Evolutionary conservation across 2,113 vertebrate species (phyloP).

Genomic region (Leptocoma aspasia): DNA sequence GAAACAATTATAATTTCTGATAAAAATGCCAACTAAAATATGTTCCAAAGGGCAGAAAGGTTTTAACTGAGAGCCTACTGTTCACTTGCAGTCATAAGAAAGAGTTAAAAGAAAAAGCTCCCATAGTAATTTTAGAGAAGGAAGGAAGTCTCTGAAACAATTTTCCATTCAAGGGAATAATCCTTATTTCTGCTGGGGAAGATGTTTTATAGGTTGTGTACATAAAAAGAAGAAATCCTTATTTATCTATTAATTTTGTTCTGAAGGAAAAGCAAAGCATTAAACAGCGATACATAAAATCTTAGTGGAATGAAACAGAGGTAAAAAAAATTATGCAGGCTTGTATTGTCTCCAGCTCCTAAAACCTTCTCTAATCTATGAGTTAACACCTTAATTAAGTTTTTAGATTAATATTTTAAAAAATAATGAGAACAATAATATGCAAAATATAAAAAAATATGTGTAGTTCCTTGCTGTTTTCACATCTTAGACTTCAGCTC

Average conservation of each 20-base stretch:
- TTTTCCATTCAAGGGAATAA: not conserved
- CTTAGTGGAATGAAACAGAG: not conserved
- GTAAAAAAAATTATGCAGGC: not conserved
- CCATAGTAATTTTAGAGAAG: not conserved
- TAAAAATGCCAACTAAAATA: not conserved
- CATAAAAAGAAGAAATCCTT: not conserved
- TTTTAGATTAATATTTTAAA: constrained; percentile 8
- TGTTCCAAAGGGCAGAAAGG: not conserved
- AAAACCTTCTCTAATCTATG: not conserved
- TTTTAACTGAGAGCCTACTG: not conserved
- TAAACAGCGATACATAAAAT: not conserved
- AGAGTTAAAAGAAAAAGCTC: not conserved
- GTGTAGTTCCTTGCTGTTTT: not conserved
- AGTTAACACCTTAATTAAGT: constrained; percentile 39
- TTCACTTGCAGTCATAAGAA: not conserved
- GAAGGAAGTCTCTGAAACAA: not conserved
- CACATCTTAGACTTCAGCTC: not conserved
- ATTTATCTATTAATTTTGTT: constrained; percentile 21
- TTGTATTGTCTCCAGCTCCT: not conserved
- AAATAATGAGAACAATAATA: not conserved
- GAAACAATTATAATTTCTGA: not conserved
- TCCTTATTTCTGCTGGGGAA: not conserved
- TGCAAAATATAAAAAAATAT: not conserved
- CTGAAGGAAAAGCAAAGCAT: not conserved
- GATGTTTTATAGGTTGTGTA: not conserved